phyloP scores from a whole-genome alignment of 2,113 vertebrate genomes.

The Coturnix japonica region DNA sequence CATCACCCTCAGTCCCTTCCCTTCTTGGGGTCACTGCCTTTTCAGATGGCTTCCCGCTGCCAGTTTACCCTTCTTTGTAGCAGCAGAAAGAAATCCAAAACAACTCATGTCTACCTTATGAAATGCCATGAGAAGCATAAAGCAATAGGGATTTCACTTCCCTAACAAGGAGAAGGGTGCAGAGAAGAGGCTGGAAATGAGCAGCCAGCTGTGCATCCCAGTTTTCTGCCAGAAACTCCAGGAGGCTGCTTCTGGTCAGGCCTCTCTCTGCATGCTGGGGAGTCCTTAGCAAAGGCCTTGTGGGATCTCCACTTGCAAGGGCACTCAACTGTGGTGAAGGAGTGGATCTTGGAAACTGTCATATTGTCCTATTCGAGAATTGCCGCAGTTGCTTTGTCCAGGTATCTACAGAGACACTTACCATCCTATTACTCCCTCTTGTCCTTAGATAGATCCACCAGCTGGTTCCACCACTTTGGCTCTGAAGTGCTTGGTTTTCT shows the following conservation, averaged over 20 bases:
- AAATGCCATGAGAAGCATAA: neutral
- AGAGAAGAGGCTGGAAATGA: neutral
- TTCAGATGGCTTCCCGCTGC: neutral
- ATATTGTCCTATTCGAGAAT: neutral
- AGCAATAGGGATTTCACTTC: neutral
- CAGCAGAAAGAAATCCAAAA: neutral
- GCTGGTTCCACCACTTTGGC: neutral
- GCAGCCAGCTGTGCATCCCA: neutral
- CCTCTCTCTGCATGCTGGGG: neutral
- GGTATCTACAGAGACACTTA: neutral
- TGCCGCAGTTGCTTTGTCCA: neutral
- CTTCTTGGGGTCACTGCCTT: neutral
- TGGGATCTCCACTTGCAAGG: neutral
- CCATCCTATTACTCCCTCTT: neutral
- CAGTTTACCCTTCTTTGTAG: neutral
- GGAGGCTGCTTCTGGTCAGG: neutral
- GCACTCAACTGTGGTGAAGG: neutral
- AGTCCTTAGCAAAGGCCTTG: neutral
- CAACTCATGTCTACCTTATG: neutral
- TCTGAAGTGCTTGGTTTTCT: conserved; percentile 44
- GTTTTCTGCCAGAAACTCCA: neutral
- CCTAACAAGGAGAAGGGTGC: neutral
- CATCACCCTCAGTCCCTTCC: neutral
- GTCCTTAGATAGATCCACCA: neutral
- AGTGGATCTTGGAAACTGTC: neutral